Percentiles rank a stretch among this genome's conserved stretches.
phyloP scores from a whole-genome alignment of 2,113 vertebrate species.

The Tylochromis polylepis region DNA sequence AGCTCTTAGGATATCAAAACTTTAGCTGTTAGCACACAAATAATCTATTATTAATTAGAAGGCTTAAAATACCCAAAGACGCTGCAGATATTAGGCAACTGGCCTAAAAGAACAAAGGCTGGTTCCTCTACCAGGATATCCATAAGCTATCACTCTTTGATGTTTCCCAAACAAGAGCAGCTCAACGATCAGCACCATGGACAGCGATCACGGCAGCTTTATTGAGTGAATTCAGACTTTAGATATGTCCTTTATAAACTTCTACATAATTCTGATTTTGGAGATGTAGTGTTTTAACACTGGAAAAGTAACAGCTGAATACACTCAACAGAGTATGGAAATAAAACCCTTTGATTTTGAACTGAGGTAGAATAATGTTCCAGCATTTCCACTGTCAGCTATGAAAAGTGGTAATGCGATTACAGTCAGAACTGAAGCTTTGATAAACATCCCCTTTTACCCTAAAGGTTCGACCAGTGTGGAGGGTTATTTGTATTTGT shows the following conservation, averaged over 20 bases:
- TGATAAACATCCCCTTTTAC: background rate
- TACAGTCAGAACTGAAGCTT: background rate
- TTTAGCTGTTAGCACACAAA: background rate
- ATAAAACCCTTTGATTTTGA: background rate
- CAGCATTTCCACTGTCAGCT: constrained; percentile 1
- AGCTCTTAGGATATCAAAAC: background rate
- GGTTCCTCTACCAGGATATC: background rate
- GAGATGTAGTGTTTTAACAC: background rate
- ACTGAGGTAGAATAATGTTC: background rate
- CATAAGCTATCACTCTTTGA: background rate
- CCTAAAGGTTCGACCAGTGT: background rate
- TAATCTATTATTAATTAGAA: background rate
- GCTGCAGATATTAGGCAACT: background rate
- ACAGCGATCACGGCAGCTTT: background rate
- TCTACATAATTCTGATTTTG: background rate
- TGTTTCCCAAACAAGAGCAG: background rate
- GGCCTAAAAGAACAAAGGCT: background rate
- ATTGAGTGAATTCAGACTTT: background rate
- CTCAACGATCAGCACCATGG: constrained; percentile 15
- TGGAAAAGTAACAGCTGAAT: background rate
- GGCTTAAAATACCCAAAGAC: background rate
- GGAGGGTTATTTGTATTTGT: background rate
- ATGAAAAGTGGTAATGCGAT: background rate
- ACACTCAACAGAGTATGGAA: background rate
- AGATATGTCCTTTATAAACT: background rate